Evolutionary conservation across 2,888 invertebrate genomes (phyloP).

Genomic region (Stictocephala bisonia): DNA sequence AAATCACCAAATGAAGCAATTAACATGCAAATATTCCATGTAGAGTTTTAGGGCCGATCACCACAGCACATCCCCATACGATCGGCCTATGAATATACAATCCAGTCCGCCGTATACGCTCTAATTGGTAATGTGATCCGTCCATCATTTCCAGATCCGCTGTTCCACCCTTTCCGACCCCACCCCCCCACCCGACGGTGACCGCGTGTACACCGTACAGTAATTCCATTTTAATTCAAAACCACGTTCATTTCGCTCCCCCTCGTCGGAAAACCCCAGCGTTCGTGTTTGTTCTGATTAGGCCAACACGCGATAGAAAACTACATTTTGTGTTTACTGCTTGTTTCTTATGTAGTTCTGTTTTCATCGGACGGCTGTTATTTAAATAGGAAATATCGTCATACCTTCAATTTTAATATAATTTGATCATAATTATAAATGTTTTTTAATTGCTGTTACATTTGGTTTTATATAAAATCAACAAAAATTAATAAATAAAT

Average conservation of each 20-base stretch:
- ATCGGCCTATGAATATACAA: conserved; percentile 31
- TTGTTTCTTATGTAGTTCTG: too few species aligned
- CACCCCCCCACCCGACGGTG: background rate
- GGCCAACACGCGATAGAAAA: conserved; percentile 19
- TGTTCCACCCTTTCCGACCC: background rate
- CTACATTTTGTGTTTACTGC: background rate
- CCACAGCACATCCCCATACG: too few species aligned
- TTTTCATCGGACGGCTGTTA: too few species aligned
- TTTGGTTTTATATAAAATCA: too few species aligned
- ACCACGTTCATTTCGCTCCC: conserved; percentile 44
- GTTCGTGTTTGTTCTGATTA: conserved; percentile 37
- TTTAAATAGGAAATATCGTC: too few species aligned
- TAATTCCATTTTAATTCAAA: conserved; percentile 46
- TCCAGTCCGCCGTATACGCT: too few species aligned
- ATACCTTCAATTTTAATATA: too few species aligned
- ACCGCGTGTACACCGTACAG: conserved; percentile 42
- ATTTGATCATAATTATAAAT: too few species aligned
- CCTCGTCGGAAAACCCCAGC: conserved; percentile 21
- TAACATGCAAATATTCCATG: conserved; percentile 29
- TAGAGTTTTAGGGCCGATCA: conserved; percentile 18
- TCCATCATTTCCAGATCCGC: conserved; percentile 44
- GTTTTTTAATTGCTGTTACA: too few species aligned
- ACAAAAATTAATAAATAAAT: too few species aligned
- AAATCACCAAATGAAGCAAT: conserved; percentile 25
- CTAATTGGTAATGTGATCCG: conserved; percentile 22